A percentile compares a stretch with the other conserved stretches of the same genome.
Conservation (phyloP, 2,113 vertebrate species). For the Canis aureus region DNA sequence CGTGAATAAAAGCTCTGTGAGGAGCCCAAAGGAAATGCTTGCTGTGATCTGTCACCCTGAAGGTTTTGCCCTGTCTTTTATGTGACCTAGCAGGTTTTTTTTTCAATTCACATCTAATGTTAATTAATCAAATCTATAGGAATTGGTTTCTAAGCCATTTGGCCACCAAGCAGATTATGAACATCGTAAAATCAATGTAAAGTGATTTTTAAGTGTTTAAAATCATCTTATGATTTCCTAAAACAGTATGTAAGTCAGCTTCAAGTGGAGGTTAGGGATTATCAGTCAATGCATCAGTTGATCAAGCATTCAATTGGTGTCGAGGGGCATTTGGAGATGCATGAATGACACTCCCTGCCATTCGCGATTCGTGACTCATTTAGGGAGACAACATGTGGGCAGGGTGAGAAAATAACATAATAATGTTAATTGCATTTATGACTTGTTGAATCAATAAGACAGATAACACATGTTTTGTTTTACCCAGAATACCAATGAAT, state of each 20-base stretch:
- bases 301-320: not conserved
- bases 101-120: not conserved
- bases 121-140: not conserved
- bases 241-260: not conserved
- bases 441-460: not conserved
- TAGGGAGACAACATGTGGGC: not conserved
- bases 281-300: not conserved
- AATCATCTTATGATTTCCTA: not conserved
- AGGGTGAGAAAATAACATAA: not conserved
- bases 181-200: conserved; percentile 49
- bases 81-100: not conserved
- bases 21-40: not conserved
- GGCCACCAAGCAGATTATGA: not conserved
- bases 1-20: not conserved
- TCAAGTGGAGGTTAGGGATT: not conserved
- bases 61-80: conserved; percentile 6
- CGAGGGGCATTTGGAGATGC: not conserved
- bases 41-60: not conserved
- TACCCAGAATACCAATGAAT: not conserved
- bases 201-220: conserved; percentile 35
- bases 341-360: not conserved
- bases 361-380: not conserved
- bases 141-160: conserved; percentile 41
- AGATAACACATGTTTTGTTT: conserved; percentile 8
- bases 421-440: not conserved